Conservation (phyloP, 2,797 vertebrate genomes). For the Steatocranus sp. region DNA sequence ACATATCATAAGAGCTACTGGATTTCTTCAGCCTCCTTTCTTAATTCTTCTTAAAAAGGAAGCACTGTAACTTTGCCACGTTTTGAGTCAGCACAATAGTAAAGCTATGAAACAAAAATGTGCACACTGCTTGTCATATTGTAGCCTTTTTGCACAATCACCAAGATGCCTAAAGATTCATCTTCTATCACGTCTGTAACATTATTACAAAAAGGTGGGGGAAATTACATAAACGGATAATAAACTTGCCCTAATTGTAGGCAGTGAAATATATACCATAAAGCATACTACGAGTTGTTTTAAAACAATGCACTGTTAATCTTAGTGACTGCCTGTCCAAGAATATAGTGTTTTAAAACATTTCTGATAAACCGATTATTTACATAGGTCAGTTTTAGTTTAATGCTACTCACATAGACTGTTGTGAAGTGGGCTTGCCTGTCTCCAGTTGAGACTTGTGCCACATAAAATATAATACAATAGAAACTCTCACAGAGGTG, state of each 20-base stretch:
- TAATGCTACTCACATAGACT: not conserved
- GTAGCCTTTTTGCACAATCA: conserved; percentile 35
- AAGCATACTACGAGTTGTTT: not conserved
- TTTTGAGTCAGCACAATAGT: conserved; percentile 71
- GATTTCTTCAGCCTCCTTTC: not conserved
- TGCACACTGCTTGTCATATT: conserved; percentile 35
- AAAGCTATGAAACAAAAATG: conserved; percentile 62
- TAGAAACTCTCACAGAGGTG: not conserved
- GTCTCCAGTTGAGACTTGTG: not conserved
- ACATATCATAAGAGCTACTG: conserved; percentile 44
- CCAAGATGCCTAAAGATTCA: conserved; percentile 43
- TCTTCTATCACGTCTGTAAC: conserved; percentile 56
- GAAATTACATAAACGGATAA: conserved; percentile 3
- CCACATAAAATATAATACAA: not conserved
- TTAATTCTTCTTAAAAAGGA: conserved; percentile 36
- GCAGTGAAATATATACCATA: not conserved
- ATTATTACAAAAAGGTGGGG: conserved; percentile 51
- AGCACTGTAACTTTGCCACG: conserved; percentile 61
- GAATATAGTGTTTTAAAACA: not conserved
- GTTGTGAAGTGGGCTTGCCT: not conserved
- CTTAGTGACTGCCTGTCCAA: not conserved
- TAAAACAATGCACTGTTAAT: not conserved
- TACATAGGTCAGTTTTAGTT: not conserved
- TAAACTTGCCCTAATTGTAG: not conserved
- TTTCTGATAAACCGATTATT: not conserved